A percentile compares a stretch with the other conserved stretches of the same genome.
These are phyloP conservation scores for Tortrix viridana DNA, from an alignment of 2,888 invertebrate species.

Conservation along the genomic window DNA sequence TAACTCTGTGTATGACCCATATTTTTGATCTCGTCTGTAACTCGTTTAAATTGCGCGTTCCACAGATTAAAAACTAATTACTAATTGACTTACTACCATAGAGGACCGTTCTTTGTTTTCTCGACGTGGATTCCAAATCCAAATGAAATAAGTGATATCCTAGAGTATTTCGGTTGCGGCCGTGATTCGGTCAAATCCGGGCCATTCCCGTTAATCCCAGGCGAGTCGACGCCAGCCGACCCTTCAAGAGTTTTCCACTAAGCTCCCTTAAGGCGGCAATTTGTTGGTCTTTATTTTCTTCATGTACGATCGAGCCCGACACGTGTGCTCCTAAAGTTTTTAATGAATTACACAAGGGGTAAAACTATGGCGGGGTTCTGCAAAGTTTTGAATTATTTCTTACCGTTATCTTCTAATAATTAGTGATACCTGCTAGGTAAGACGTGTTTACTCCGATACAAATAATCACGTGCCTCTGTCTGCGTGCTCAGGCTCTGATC, in stretches of 20 bases:
- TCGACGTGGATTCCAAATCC: background rate
- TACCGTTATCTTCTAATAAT: no score
- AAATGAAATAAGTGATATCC: constrained; percentile 1
- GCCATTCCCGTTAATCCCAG: constrained; percentile 16
- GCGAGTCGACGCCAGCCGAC: constrained; percentile 8
- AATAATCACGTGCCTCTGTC: no score
- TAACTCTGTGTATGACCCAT: no score
- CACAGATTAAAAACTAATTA: background rate
- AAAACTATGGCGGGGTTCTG: background rate
- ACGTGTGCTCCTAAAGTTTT: constrained; percentile 4
- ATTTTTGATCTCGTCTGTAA: no score
- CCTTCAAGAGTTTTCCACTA: constrained; percentile 17
- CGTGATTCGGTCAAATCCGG: constrained; percentile 17
- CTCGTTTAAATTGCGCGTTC: background rate
- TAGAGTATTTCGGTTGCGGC: background rate
- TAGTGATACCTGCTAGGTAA: no score
- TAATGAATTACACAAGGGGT: background rate
- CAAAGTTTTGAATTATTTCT: background rate
- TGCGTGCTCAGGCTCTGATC: no score
- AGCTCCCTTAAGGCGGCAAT: constrained; percentile 17
- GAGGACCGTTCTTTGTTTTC: background rate
- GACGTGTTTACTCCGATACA: no score
- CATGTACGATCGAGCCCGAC: constrained; percentile 7
- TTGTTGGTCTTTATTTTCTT: constrained; percentile 18
- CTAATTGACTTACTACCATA: no score